Base-by-base conservation (phyloP, 2,888 invertebrate species). In the Allygus modestus region DNA sequence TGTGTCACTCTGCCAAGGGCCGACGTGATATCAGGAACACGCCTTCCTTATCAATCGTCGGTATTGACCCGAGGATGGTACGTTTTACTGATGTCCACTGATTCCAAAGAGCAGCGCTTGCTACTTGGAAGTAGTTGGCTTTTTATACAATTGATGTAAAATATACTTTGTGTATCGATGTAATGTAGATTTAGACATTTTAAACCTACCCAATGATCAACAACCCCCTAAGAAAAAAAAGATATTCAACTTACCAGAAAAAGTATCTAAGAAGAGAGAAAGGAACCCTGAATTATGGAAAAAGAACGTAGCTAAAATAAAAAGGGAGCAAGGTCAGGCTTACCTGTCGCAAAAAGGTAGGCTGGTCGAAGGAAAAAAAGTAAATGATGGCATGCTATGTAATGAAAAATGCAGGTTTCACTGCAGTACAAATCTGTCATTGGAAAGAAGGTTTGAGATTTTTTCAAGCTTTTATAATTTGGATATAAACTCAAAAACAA, bases 401-500 rank as follows among this genome's bases (percentile, higher is more conserved):
- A 11, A 46, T 7, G 81, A 17, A 81, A 81, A 28, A 81, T 81
- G 81, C 17, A 0, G 31, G 12, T 54, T 7, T 17, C 43, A 81
- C 20, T 81, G 81, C 20, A n/a, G n/a, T n/a, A n/a, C n/a, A n/a
- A n/a, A 81, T 2, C 20, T 0, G 1, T 1, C 2, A 20, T 9
- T 81, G 43, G 5, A 5, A 46, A 23, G 23, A 26, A 54, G 28
- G 28, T 15, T 5, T 46, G 0, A 17, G 1, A 41, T 75, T 37
- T 41, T 75, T 51, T 11, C 7, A 51, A 1, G n/a, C 26, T 81
- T 81, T 54, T 81, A 81, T 17, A 43, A 81, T 46, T 28, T 81
- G 9, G 51, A 81, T 54, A 28, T 81, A 1, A 51, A 81, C 17
- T 23, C 81, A 81, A 81, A 81, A 81, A 81, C 12, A 26, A 15